These are phyloP conservation scores for Epinephelus cyanopodus DNA, from an alignment of 2,113 vertebrate genomes.

Conservation along the genomic window DNA sequence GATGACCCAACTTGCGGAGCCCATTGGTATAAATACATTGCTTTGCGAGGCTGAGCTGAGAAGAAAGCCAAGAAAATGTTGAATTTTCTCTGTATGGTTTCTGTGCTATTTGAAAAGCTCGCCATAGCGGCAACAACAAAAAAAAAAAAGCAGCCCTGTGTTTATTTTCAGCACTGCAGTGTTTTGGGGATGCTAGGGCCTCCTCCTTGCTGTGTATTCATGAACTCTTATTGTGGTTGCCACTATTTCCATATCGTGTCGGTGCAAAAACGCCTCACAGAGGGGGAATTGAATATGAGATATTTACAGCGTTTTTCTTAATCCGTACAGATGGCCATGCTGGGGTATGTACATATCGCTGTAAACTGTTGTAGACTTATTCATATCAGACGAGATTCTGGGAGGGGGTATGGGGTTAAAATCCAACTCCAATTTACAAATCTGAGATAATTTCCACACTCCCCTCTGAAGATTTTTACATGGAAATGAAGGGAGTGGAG, in stretches of 20 bases:
- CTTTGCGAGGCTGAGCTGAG: conserved; percentile 74
- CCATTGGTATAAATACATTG: conserved; percentile 68
- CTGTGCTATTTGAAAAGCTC: conserved; percentile 58
- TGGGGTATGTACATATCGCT: conserved; percentile 38
- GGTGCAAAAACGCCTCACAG: conserved; percentile 50
- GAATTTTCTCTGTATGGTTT: conserved; percentile 52
- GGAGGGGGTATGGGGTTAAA: conserved; percentile 60
- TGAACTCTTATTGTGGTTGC: conserved; percentile 74
- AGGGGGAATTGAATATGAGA: conserved; percentile 65
- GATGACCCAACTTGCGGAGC: conserved; percentile 57
- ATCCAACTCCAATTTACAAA: conserved; percentile 76
- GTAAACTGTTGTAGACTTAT: conserved; percentile 72
- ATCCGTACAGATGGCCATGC: conserved; percentile 71
- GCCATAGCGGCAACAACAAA: conserved; percentile 36
- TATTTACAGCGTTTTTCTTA: conserved; percentile 75
- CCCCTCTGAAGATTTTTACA: conserved; percentile 74
- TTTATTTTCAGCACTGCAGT: conserved; percentile 73
- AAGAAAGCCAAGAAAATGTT: conserved; percentile 58
- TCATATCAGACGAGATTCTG: conserved; percentile 62
- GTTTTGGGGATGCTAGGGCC: conserved; percentile 57
- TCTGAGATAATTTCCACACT: conserved; percentile 77
- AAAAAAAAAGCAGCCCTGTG: conserved; percentile 44
- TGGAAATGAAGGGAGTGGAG: conserved; percentile 70
- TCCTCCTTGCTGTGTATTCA: conserved; percentile 64
- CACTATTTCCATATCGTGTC: conserved; percentile 69